phyloP scores from a whole-genome alignment of 2,888 invertebrate species.

The Sminthurinus aureus region DNA sequence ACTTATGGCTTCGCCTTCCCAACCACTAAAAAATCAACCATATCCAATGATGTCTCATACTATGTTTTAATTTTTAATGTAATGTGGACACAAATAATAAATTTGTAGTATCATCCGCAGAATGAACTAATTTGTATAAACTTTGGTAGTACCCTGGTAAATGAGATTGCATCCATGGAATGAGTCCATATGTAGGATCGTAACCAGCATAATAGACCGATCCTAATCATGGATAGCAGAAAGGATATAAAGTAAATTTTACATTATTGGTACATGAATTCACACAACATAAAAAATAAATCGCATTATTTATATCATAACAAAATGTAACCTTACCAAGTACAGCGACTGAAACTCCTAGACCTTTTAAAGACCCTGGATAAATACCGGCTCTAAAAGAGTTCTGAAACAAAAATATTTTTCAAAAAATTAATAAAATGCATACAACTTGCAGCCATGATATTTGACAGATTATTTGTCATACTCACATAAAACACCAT shows the following conservation, averaged over 20 bases:
- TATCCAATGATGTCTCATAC: neutral
- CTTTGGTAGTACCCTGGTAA: slow-evolving; percentile 73
- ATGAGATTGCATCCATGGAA: slow-evolving; percentile 75
- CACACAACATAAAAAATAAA: too few relatives aligned
- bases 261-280: too few relatives aligned
- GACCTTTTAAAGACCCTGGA: slow-evolving; percentile 90
- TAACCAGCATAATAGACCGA: slow-evolving; percentile 78
- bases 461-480: neutral
- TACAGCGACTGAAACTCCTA: slow-evolving; percentile 82
- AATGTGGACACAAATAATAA: neutral
- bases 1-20: slow-evolving; percentile 65
- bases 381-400: slow-evolving; percentile 94
- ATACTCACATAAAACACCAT: neutral
- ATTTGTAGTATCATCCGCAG: neutral
- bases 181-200: slow-evolving; percentile 83
- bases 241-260: too few relatives aligned
- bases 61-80: too few relatives aligned
- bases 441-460: too few relatives aligned
- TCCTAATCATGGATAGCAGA: neutral
- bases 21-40: slow-evolving; percentile 45
- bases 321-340: slow-evolving; percentile 66
- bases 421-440: too few relatives aligned
- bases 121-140: neutral
- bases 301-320: too few relatives aligned
- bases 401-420: slow-evolving; percentile 72